Conservation (phyloP, 2,113 vertebrate genomes). For the Hippolais icterina region DNA sequence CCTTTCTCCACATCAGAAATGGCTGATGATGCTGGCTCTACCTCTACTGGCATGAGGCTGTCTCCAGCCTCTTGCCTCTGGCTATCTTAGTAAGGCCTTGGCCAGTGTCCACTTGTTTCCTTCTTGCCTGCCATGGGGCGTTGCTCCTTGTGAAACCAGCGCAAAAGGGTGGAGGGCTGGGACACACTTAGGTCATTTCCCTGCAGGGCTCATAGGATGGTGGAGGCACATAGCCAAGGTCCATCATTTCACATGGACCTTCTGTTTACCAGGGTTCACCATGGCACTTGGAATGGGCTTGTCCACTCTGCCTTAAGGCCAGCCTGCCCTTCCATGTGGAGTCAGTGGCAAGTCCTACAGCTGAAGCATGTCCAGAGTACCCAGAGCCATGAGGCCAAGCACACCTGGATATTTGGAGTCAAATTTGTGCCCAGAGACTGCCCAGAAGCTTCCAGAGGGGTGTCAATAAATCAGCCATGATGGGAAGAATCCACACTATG, state of each 20-base stretch:
- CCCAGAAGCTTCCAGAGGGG: background rate
- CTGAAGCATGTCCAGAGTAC: background rate
- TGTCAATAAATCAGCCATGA: background rate
- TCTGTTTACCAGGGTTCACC: background rate
- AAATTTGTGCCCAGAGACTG: background rate
- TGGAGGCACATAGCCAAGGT: background rate
- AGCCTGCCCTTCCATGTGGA: background rate
- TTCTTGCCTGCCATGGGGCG: fast-evolving
- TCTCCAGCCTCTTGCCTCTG: background rate
- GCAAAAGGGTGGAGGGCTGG: background rate
- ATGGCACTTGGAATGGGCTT: background rate
- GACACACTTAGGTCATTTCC: conserved; percentile 28
- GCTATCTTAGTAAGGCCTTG: background rate
- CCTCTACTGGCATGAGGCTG: background rate
- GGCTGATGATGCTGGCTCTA: background rate
- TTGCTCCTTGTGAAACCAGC: background rate
- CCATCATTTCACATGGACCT: background rate
- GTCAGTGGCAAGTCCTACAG: background rate
- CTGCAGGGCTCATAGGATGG: background rate
- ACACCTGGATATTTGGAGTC: background rate
- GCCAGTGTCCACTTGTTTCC: background rate
- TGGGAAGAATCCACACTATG: background rate
- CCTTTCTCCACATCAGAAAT: background rate
- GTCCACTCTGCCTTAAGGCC: background rate
- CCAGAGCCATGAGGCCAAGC: background rate